Percentiles rank a stretch among this genome's conserved stretches.
Conservation (phyloP, 2,797 vertebrate genomes). For the Tragelaphus oryx region DNA sequence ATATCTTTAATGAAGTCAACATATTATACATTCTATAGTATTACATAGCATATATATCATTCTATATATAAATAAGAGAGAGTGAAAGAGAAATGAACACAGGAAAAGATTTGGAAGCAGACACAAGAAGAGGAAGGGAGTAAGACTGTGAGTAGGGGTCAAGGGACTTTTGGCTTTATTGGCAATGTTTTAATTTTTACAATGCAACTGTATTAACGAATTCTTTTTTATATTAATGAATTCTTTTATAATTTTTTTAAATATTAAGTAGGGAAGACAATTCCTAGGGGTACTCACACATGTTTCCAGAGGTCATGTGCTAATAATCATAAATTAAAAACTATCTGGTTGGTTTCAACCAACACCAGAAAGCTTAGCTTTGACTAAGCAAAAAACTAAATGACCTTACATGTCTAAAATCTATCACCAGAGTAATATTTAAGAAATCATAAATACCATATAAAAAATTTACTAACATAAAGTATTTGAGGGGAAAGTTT, state of each 20-base stretch:
- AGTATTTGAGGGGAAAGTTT: background rate
- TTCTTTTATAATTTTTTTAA: background rate
- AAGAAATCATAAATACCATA: background rate
- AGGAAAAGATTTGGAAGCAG: constrained; percentile 9
- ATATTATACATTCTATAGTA: background rate
- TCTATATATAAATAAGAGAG: background rate
- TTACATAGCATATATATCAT: background rate
- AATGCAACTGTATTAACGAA: background rate
- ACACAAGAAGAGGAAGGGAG: background rate
- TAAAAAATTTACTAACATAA: background rate
- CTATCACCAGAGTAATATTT: background rate
- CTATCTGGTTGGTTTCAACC: background rate
- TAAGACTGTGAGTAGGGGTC: background rate
- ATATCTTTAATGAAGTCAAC: constrained; percentile 46
- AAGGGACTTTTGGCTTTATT: background rate
- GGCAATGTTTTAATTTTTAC: background rate
- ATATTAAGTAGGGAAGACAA: background rate
- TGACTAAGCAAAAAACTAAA: constrained; percentile 4
- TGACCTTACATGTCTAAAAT: constrained; percentile 12
- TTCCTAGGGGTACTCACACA: background rate
- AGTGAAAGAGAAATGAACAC: background rate
- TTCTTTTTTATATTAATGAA: background rate
- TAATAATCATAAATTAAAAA: constrained; percentile 37
- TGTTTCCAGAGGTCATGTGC: background rate
- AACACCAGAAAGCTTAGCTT: background rate